Conservation (phyloP, 2,888 invertebrate species). For the Drosophila neotestacea region DNA sequence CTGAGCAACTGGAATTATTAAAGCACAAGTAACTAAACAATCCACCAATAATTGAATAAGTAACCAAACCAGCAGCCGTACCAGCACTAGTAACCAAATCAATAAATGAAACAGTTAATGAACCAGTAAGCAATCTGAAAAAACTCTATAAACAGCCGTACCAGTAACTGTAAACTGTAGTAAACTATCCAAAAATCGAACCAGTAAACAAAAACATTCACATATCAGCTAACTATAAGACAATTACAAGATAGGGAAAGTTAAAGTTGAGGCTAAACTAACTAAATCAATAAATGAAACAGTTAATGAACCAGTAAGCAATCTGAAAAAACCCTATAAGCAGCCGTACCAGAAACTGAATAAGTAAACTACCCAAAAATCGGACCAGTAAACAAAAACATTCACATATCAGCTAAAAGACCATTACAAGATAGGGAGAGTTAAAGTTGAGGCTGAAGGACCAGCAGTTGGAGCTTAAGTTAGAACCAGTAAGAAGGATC, state of each 20-base stretch:
- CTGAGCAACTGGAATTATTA: too few relatives aligned
- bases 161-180: neutral
- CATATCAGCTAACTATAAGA: neutral
- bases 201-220: neutral
- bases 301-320: too few relatives aligned
- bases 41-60: too few relatives aligned
- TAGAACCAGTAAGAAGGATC: neutral
- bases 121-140: too few relatives aligned
- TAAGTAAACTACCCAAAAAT: neutral
- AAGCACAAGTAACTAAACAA: too few relatives aligned
- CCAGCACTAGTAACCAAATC: too few relatives aligned
- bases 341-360: too few relatives aligned
- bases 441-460: conserved; percentile 15
- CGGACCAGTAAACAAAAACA: neutral
- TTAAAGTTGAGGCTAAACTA: conserved; percentile 10
- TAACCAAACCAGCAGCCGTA: too few relatives aligned
- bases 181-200: neutral
- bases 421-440: neutral
- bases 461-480: conserved; percentile 21
- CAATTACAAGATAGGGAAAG: neutral
- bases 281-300: too few relatives aligned
- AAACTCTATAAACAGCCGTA: too few relatives aligned
- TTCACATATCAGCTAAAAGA: neutral
- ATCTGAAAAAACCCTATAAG: too few relatives aligned
- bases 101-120: too few relatives aligned